Evolutionary conservation across 2,797 vertebrate genomes (phyloP), one percentile per base, ranked within the genome.

Genomic region (Myotis daubentonii): DNA sequence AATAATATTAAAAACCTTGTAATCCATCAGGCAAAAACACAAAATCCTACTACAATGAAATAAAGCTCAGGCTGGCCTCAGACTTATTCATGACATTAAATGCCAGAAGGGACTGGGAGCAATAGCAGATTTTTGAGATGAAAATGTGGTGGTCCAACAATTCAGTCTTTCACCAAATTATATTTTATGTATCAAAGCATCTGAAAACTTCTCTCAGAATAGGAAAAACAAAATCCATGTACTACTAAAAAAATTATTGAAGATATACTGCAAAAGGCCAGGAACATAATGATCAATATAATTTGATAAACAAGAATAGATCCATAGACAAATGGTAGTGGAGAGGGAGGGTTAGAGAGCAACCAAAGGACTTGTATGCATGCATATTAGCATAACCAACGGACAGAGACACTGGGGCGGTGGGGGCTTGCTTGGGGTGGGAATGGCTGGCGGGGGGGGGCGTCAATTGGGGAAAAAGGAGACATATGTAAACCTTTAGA

Each of bases 1-100:
- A 91, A 79, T n/a, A 57, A 80, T 72, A 6, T 92, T 91, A 33
- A 79, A 90, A 88, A 66, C 15, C 23, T 86, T 76, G 10, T 47
- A 86, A 86, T 16, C 2, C 38, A 57, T 47, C 10, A 57, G 33
- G 1, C 38, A 66, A 92, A 85, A 78, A 82, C 5, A 68, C 25
- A 82, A 44, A 91, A 55, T 23, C 41, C 80, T 65, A 75, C 6
- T 62, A 79, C 2, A 89, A 57, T 38, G 23, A 78, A 89, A 80
- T 25, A 81, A 91, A 36, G 47, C 74, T 65, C 20, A 81, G 38
- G 17, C 8, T 55, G 25, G 30, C 53, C 55, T 86, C 76, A 78
- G 2, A 57, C n/a, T 83, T 88, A 15, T 47, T 16, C 30, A 74
- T 57, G 70, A 33, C 36, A 71, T 74, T 90, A 93, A 95, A 87